A percentile compares a stretch with the other conserved stretches of the same genome.
Evolutionary conservation across 2,113 vertebrate genomes (phyloP).

Genomic region (Paramisgurnus dabryanus): DNA sequence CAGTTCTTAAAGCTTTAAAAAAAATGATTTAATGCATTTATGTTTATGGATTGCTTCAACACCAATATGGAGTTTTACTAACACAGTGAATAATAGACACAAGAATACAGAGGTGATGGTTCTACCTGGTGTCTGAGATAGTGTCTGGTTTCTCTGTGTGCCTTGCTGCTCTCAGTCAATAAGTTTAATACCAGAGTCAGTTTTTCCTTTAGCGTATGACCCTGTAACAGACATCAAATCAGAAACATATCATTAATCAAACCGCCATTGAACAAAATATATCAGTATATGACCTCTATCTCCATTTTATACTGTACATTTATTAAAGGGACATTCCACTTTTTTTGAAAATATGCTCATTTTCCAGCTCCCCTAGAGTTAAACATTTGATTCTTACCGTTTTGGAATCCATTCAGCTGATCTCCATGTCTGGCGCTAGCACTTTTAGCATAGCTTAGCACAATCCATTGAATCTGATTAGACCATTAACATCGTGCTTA

Average conservation of each 20-base stretch:
- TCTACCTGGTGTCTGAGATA: conserved; percentile 72
- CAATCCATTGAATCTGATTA: no score
- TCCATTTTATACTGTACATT: not conserved
- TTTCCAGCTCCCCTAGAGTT: no score
- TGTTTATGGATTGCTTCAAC: not conserved
- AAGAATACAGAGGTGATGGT: not conserved
- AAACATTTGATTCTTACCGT: no score
- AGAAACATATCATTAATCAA: not conserved
- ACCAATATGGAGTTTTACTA: not conserved
- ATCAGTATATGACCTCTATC: not conserved
- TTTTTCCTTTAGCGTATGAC: conserved; percentile 75
- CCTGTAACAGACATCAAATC: conserved; percentile 55
- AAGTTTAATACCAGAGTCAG: conserved; percentile 79
- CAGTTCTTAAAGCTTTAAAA: no score
- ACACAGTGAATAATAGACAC: not conserved
- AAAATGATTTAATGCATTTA: not conserved
- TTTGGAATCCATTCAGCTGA: no score
- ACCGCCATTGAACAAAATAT: not conserved
- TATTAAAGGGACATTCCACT: no score
- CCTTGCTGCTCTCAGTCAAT: conserved; percentile 78
- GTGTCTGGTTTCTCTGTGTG: conserved; percentile 75
- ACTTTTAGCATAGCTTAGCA: no score
- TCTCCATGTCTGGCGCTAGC: no score
- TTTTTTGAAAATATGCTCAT: no score
- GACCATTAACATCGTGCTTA: no score